Evolutionary conservation across 35 echinoderm and acorn worm species (phyloP).

Genomic region (Holothuria glaberrima): DNA sequence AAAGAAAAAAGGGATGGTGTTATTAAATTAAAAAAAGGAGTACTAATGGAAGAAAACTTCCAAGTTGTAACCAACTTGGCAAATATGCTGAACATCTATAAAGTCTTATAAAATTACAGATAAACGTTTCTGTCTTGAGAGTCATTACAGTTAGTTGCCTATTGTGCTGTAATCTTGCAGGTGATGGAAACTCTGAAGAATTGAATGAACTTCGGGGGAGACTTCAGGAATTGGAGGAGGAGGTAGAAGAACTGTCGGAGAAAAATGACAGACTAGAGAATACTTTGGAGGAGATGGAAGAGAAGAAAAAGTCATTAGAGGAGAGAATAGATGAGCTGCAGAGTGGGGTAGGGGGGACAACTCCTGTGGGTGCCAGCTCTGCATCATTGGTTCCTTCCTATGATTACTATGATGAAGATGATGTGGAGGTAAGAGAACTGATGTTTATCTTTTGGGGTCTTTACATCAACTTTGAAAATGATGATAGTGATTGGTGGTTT

Average conservation of each 20-base stretch:
- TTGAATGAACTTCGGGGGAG: conserved; percentile 63
- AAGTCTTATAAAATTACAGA: too few species aligned
- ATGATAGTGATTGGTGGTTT: too few species aligned
- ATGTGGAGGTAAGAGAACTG: conserved; percentile 72
- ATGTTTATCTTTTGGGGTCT: not conserved
- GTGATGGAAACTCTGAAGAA: conserved; percentile 62
- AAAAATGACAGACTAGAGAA: conserved; percentile 66
- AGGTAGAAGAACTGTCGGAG: conserved; percentile 59
- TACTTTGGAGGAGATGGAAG: conserved; percentile 66
- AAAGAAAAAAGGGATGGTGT: too few species aligned
- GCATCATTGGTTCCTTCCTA: not conserved
- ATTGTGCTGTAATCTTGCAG: not conserved
- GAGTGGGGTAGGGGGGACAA: conserved; percentile 24
- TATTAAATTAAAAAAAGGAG: too few species aligned
- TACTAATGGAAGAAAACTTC: too few species aligned
- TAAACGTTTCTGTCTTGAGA: too few species aligned
- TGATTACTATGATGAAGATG: conserved; percentile 89
- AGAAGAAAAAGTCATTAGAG: conserved; percentile 53
- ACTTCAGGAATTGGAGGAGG: conserved; percentile 74
- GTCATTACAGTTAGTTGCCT: too few species aligned
- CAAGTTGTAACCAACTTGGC: too few species aligned
- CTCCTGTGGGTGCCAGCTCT: not conserved
- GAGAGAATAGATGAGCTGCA: conserved; percentile 53
- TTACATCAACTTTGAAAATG: too few species aligned
- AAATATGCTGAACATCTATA: too few species aligned